A percentile compares a stretch with the other conserved stretches of the same genome.
These are phyloP conservation scores for Latrodectus hesperus DNA, from an alignment of 2,888 invertebrate species.

Conservation along the genomic window DNA sequence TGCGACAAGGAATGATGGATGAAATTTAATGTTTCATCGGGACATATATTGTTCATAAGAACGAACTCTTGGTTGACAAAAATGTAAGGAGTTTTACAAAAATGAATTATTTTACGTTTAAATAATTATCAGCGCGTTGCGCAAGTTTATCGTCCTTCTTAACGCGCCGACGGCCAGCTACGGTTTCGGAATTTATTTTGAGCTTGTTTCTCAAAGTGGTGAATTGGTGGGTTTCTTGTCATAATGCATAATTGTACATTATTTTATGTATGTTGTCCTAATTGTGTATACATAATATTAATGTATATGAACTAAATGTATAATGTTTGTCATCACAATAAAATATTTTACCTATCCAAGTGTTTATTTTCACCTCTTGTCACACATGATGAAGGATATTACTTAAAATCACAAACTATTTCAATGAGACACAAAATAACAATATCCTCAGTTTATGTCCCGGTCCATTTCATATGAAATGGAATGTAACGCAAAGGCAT, in stretches of 20 bases:
- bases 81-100: slow-evolving; percentile 1
- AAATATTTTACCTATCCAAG: slow-evolving; percentile 24
- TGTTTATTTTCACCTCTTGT: no score
- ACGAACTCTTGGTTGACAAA: slow-evolving; percentile 43
- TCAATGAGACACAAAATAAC: no score
- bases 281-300: no score
- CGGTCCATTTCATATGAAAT: not conserved
- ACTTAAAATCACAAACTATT: not conserved
- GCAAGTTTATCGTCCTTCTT: slow-evolving; percentile 29
- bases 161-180: slow-evolving; percentile 27
- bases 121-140: not conserved
- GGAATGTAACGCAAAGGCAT: no score
- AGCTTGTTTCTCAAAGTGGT: slow-evolving; percentile 17
- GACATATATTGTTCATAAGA: slow-evolving; percentile 47
- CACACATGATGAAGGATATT: no score
- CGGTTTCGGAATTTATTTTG: not conserved
- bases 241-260: not conserved
- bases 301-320: slow-evolving; percentile 38
- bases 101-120: slow-evolving; percentile 21
- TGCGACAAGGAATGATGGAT: slow-evolving; percentile 23
- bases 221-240: slow-evolving; percentile 45
- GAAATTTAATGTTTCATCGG: slow-evolving; percentile 28
- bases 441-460: not conserved
- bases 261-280: no score
- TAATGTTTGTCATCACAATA: slow-evolving; percentile 46